phyloP scores from a whole-genome alignment of 2,797 vertebrate genomes.

The Champsocephalus gunnari region DNA sequence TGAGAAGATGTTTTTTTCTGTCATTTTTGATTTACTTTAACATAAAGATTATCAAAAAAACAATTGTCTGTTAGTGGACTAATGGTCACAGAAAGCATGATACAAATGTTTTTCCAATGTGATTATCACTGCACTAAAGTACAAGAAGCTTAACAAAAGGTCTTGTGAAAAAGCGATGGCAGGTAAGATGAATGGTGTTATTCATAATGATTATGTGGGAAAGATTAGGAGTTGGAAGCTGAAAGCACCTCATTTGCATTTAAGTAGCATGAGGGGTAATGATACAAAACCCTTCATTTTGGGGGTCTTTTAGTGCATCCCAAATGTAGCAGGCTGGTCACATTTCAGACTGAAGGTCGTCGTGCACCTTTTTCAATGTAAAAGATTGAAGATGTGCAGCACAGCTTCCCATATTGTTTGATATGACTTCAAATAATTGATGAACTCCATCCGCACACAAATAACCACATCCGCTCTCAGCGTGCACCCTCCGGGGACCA shows the following conservation, averaged over 20 bases:
- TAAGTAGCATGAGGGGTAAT: slow-evolving; percentile 27
- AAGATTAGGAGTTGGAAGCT: slow-evolving; percentile 13
- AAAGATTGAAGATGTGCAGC: slow-evolving; percentile 40
- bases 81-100: background rate
- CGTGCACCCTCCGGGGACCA: slow-evolving; percentile 27
- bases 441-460: slow-evolving; percentile 26
- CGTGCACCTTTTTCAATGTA: slow-evolving; percentile 24
- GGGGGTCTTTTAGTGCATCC: background rate
- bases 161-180: background rate
- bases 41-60: too few relatives aligned
- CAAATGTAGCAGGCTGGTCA: slow-evolving; percentile 5
- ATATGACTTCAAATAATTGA: slow-evolving; percentile 37
- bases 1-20: too few relatives aligned
- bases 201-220: slow-evolving; percentile 5
- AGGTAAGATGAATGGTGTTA: background rate
- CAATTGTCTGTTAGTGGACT: too few relatives aligned
- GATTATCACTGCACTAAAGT: background rate
- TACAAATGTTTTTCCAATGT: too few relatives aligned
- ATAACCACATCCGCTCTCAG: slow-evolving; percentile 36
- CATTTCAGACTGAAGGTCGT: slow-evolving; percentile 17
- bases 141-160: background rate
- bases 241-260: slow-evolving; percentile 30
- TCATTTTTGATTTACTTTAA: too few relatives aligned
- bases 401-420: slow-evolving; percentile 24
- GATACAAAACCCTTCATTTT: slow-evolving; percentile 4